phyloP scores from a whole-genome alignment of 2,888 invertebrate species.

The Drosophila imparisetae region DNA sequence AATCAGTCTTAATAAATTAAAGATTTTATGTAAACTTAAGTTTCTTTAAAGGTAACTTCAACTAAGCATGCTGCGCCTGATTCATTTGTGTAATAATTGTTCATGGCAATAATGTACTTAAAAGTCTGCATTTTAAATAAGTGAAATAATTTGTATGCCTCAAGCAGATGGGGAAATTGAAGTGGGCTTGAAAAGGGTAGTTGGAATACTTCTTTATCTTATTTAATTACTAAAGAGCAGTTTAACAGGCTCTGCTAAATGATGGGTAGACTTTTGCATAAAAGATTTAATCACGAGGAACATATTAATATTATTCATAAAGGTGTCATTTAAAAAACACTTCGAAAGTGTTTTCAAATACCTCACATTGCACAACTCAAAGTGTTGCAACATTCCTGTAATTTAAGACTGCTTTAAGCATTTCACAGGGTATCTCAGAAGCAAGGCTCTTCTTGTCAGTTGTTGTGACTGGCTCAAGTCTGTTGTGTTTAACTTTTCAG shows the following conservation, averaged over 20 bases:
- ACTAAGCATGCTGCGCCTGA: not conserved
- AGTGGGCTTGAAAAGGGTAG: not conserved
- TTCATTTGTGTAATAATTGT: not conserved
- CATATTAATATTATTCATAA: not conserved
- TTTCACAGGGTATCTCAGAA: conserved; percentile 15
- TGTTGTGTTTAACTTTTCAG: not conserved
- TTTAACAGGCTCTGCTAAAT: not conserved
- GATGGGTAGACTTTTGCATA: not conserved
- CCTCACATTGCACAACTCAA: too few relatives aligned
- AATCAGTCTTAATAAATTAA: conserved; percentile 37
- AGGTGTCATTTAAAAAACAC: not conserved
- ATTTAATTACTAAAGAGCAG: not conserved
- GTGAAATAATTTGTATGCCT: not conserved
- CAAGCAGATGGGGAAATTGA: not conserved
- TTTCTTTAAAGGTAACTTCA: not conserved
- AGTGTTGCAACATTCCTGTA: too few relatives aligned
- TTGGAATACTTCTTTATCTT: not conserved
- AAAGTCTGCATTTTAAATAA: not conserved
- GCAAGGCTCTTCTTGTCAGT: not conserved
- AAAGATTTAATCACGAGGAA: not conserved
- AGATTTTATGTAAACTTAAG: conserved; percentile 9
- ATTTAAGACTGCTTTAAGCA: too few relatives aligned
- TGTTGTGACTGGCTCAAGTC: not conserved
- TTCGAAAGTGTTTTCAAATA: not conserved
- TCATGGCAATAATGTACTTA: not conserved